Evolutionary conservation across 2,113 vertebrate species (phyloP).

Genomic region (Mionectes macconnelli): DNA sequence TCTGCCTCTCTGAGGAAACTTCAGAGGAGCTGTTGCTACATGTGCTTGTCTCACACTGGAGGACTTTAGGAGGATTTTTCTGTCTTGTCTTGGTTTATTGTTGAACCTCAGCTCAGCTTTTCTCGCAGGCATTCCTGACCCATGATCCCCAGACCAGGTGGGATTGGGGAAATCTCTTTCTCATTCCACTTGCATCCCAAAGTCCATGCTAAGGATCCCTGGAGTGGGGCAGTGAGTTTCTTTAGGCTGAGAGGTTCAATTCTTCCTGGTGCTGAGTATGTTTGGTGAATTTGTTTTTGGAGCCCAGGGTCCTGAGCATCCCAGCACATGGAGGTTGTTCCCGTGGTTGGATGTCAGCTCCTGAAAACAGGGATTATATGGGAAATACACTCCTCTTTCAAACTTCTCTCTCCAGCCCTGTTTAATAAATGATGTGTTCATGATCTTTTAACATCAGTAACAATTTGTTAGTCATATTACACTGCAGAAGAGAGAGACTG

Average conservation of each 20-base stretch:
- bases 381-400: conserved; percentile 11
- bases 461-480: conserved; percentile 75
- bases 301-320: neutral
- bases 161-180: neutral
- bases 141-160: neutral
- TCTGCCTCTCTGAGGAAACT: neutral
- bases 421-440: conserved; percentile 71
- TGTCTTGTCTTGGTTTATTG: neutral
- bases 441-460: conserved; percentile 73
- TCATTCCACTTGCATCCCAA: neutral
- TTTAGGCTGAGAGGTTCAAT: neutral
- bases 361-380: neutral
- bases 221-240: neutral
- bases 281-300: neutral
- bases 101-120: neutral
- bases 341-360: neutral
- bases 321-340: neutral
- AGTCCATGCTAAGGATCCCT: rapidly evolving
- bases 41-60: neutral
- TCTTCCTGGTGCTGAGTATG: neutral
- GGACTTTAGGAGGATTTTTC: neutral
- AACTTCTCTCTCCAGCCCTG: conserved; percentile 35
- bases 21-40: neutral
- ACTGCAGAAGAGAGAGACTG: conserved; percentile 52
- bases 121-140: neutral